Evolutionary conservation across 2,797 vertebrate genomes (phyloP).

Genomic region (Tolypeutes matacus): DNA sequence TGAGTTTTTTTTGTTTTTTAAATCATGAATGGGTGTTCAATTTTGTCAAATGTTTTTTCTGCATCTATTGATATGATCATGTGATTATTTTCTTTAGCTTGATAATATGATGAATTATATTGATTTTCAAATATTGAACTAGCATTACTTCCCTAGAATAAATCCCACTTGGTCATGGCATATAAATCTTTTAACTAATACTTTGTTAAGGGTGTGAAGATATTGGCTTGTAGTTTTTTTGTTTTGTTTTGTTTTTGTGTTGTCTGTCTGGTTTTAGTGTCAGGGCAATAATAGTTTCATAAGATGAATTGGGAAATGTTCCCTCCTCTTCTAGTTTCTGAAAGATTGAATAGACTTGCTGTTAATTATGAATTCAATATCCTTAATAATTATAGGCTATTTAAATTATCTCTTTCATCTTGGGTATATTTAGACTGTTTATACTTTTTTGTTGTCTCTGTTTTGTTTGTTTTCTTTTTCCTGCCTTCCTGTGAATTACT

Average conservation of each 20-base stretch:
- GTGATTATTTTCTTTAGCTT: not conserved
- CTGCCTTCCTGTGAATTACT: not conserved
- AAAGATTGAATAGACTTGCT: not conserved
- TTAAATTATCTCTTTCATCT: slow-evolving; percentile 11
- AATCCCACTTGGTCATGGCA: not conserved
- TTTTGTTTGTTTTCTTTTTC: slow-evolving; percentile 1
- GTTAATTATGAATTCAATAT: slow-evolving; percentile 21
- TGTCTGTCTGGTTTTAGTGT: not conserved
- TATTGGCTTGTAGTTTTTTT: not conserved
- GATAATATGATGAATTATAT: not conserved
- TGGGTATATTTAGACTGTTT: not conserved
- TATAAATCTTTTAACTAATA: not conserved
- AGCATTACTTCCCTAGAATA: not conserved
- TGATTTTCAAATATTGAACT: not conserved
- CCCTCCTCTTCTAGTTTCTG: not conserved
- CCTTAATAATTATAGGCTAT: not conserved
- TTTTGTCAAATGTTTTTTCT: not conserved
- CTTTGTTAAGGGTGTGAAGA: not conserved
- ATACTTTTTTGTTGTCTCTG: not conserved
- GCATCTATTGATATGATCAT: not conserved
- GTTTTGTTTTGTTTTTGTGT: not conserved
- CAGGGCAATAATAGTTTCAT: not conserved
- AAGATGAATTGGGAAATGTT: not conserved
- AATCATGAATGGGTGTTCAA: not conserved
- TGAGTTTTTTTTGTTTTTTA: not conserved